Evolutionary conservation across 2,113 vertebrate species (phyloP).

Genomic region (Peromyscus polionotus): DNA sequence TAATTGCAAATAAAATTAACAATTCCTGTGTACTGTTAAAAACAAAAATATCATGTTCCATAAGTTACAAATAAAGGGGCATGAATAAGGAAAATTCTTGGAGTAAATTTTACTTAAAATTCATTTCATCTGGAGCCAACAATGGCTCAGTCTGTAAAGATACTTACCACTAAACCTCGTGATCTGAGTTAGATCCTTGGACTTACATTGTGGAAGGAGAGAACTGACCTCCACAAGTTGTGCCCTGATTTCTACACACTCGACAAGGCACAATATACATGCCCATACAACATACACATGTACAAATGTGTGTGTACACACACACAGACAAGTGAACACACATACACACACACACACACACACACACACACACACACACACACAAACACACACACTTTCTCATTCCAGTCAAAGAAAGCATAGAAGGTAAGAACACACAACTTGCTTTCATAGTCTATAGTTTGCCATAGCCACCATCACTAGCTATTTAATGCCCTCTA

Average conservation of each 20-base stretch:
- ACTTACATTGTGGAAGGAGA: neutral
- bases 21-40: neutral
- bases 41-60: neutral
- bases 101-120: neutral
- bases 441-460: neutral
- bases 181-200: neutral
- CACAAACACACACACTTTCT: neutral
- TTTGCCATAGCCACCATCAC: neutral
- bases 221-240: too few species aligned
- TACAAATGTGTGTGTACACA: neutral
- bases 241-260: neutral
- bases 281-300: neutral
- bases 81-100: neutral
- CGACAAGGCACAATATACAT: neutral
- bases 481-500: neutral
- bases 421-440: neutral
- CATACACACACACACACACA: neutral
- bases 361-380: neutral
- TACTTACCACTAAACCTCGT: neutral
- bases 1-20: constrained; percentile 4
- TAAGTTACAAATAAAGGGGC: neutral
- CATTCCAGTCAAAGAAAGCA: neutral
- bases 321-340: neutral
- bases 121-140: neutral
- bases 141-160: neutral